These are phyloP conservation scores for Eumacrocentrus americanus DNA, from an alignment of 2,888 invertebrate species.

Conservation along the genomic window DNA sequence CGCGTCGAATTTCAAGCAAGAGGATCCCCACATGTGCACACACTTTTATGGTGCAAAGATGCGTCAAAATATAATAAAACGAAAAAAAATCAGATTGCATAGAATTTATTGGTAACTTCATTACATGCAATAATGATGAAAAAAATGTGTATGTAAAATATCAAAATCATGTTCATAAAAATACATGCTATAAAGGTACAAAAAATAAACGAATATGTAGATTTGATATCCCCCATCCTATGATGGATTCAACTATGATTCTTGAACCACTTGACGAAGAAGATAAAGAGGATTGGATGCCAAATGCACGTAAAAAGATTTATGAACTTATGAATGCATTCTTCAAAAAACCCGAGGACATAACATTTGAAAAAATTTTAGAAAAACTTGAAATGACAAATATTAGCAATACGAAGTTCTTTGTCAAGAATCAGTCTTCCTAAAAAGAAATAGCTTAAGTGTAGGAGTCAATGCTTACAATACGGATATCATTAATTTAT, in stretches of 20 bases:
- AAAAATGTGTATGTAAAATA: conserved; percentile 38
- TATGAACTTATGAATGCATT: conserved; percentile 25
- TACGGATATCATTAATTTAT: conserved; percentile 37
- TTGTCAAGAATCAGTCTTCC: conserved; percentile 34
- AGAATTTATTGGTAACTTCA: too few relatives aligned
- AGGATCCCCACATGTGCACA: background rate
- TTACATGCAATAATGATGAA: conserved; percentile 37
- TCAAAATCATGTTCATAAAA: conserved; percentile 42
- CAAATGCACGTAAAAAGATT: conserved; percentile 19
- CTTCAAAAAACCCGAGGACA: conserved; percentile 3
- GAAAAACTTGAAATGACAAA: conserved; percentile 29
- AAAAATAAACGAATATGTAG: conserved; percentile 41
- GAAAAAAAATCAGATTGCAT: too few relatives aligned
- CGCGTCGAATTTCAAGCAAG: background rate
- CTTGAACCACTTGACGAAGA: conserved; percentile 35
- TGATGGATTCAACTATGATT: conserved; percentile 38
- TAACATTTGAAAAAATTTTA: conserved; percentile 26
- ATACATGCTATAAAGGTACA: conserved; percentile 44
- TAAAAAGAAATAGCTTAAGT: conserved; percentile 35
- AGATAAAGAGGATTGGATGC: conserved; percentile 18
- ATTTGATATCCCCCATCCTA: conserved; percentile 44
- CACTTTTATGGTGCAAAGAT: background rate
- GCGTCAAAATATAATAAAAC: background rate
- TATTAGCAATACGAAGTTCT: conserved; percentile 32
- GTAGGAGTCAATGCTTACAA: conserved; percentile 39